Evolutionary conservation across 2,797 vertebrate species (phyloP).

Genomic region (Girardinus metallicus): DNA sequence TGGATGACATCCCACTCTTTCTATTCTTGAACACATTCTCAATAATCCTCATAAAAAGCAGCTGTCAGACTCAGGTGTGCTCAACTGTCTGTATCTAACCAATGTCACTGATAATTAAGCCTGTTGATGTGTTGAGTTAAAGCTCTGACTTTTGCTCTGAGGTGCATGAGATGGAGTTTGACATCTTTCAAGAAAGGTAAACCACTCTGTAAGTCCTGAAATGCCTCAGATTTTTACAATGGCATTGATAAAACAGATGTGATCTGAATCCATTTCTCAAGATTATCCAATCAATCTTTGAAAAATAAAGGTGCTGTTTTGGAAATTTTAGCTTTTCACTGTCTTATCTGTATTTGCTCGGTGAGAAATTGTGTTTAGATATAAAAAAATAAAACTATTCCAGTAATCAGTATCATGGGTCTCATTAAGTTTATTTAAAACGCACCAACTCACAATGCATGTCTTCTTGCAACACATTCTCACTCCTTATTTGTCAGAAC

Average conservation of each 20-base stretch:
- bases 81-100: neutral
- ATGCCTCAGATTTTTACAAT: neutral
- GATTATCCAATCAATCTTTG: neutral
- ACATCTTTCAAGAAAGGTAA: neutral
- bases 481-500: too few species aligned
- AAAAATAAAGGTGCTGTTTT: neutral
- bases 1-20: neutral
- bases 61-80: neutral
- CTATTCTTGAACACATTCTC: neutral
- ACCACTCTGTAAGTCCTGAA: neutral
- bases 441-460: neutral
- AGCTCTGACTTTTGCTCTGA: neutral
- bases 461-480: neutral
- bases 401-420: neutral
- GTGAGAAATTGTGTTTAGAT: neutral
- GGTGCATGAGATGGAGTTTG: neutral
- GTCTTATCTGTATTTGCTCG: neutral
- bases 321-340: neutral
- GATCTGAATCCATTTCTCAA: neutral
- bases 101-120: neutral
- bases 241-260: neutral
- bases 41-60: neutral
- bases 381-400: too few species aligned
- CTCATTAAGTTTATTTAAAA: neutral
- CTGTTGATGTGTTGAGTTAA: neutral